Evolutionary conservation across 2,797 vertebrate genomes (phyloP).

Genomic region (Erithacus rubecula): DNA sequence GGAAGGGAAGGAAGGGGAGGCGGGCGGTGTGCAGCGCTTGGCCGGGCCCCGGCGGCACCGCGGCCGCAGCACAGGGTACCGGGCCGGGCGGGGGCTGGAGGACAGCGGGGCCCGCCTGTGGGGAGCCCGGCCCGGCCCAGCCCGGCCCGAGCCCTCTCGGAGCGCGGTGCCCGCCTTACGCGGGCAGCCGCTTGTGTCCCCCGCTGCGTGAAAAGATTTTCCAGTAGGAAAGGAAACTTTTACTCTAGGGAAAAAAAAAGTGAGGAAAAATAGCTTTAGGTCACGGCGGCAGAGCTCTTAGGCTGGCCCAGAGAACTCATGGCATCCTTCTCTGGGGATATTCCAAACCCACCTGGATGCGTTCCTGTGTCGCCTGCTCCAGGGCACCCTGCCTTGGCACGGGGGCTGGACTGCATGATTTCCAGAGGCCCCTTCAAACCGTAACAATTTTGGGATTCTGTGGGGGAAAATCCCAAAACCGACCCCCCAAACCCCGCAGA

Average conservation of each 20-base stretch:
- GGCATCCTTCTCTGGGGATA: neutral
- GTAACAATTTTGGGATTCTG: neutral
- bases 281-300: neutral
- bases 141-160: neutral
- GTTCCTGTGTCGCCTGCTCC: neutral
- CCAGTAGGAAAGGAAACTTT: neutral
- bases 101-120: neutral
- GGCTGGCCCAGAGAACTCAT: neutral
- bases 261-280: no score
- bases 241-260: rapidly evolving
- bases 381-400: neutral
- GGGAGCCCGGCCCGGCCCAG: no score
- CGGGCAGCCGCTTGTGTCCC: rapidly evolving
- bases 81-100: neutral
- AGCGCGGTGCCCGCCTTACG: rapidly evolving
- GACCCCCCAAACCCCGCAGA: no score
- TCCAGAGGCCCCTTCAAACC: neutral
- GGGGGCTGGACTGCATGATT: no score
- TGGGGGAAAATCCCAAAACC: no score
- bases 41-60: neutral
- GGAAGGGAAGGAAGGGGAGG: neutral
- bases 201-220: neutral
- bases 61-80: neutral
- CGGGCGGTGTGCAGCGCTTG: neutral
- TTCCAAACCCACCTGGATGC: neutral